Evolutionary conservation across 2,113 vertebrate genomes (phyloP).

Genomic region (Megaceryle maxima): DNA sequence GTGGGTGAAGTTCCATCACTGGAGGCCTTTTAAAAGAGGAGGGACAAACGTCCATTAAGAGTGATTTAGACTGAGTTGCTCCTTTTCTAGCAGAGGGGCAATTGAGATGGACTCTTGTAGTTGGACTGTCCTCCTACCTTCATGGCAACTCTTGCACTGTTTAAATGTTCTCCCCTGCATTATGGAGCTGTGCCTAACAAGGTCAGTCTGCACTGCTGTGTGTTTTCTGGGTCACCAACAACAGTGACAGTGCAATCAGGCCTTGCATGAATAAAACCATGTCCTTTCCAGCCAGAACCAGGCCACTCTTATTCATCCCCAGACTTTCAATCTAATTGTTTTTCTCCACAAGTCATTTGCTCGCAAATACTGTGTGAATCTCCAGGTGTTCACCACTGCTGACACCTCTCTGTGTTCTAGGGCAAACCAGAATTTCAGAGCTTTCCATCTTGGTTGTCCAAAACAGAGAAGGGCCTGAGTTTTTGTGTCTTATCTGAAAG

Average conservation of each 20-base stretch:
- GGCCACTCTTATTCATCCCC: neutral
- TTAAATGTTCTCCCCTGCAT: neutral
- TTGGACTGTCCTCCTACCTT: neutral
- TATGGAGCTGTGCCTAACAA: neutral
- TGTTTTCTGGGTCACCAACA: neutral
- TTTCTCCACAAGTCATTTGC: neutral
- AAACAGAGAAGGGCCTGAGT: neutral
- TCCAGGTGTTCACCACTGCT: neutral
- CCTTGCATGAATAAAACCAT: neutral
- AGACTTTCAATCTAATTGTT: neutral
- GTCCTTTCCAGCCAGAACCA: neutral
- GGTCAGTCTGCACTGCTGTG: neutral
- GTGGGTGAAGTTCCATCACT: neutral
- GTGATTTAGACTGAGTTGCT: neutral
- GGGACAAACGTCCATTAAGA: neutral
- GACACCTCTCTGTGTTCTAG: neutral
- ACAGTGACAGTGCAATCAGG: neutral
- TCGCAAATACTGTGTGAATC: neutral
- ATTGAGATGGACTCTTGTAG: neutral
- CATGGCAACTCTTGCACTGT: neutral
- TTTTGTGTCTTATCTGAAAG: neutral
- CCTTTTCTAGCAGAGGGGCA: neutral
- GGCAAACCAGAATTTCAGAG: neutral
- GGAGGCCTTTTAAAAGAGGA: neutral
- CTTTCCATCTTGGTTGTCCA: neutral